Evolutionary conservation across 2,113 vertebrate genomes (phyloP).

Genomic region (Hippolais icterina): DNA sequence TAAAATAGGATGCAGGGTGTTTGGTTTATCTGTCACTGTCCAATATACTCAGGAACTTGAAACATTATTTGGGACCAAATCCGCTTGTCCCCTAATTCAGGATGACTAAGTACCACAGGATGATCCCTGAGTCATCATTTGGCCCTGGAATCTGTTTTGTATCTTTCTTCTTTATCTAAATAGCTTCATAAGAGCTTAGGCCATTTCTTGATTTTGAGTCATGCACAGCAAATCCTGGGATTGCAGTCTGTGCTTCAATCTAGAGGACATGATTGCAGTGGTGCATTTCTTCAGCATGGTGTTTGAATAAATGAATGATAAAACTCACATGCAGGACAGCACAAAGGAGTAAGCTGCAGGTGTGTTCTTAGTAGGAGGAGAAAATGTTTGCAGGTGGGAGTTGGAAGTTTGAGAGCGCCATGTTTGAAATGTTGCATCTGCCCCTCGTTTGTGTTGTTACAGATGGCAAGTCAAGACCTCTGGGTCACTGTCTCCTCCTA

Average conservation of each 20-base stretch:
- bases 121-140: constrained; percentile 20
- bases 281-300: not conserved
- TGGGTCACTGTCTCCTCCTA: not conserved
- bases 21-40: not conserved
- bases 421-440: not conserved
- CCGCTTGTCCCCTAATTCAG: not conserved
- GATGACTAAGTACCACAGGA: not conserved
- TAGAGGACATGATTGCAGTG: not conserved
- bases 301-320: not conserved
- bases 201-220: not conserved
- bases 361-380: not conserved
- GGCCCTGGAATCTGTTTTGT: not conserved
- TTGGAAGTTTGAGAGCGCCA: not conserved
- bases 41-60: not conserved
- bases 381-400: not conserved
- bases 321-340: not conserved
- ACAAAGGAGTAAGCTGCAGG: not conserved
- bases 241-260: not conserved
- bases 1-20: not conserved
- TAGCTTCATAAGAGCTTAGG: not conserved
- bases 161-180: constrained; percentile 7
- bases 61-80: not conserved
- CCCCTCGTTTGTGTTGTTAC: accelerated
- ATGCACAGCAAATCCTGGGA: not conserved
- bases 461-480: not conserved